Evolutionary conservation across 2,888 invertebrate species (phyloP).

Genomic region (Thymelicus lineola): DNA sequence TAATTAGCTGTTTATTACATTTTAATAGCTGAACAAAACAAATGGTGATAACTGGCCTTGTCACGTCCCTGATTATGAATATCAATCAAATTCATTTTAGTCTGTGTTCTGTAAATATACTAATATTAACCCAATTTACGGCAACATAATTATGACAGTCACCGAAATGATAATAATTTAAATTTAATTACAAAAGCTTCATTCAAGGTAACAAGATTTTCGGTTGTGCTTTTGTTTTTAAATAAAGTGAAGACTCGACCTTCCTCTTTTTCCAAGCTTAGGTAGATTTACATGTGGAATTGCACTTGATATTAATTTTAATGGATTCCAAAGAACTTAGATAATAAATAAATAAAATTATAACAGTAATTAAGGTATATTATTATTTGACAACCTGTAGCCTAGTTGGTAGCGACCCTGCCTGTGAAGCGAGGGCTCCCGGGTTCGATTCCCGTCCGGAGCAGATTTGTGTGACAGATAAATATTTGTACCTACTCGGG

Average conservation of each 20-base stretch:
- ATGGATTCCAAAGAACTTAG: too few relatives aligned
- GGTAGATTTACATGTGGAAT: too few relatives aligned
- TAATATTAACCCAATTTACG: conserved; percentile 55
- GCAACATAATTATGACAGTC: conserved; percentile 56
- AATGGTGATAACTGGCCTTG: conserved; percentile 67
- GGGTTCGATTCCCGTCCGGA: too few relatives aligned
- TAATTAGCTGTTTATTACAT: conserved; percentile 64
- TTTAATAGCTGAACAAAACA: conserved; percentile 61
- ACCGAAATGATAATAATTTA: conserved; percentile 13
- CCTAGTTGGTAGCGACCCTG: too few relatives aligned
- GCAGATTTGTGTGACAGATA: too few relatives aligned
- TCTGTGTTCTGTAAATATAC: conserved; percentile 58
- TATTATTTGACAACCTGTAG: too few relatives aligned
- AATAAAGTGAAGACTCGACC: background rate
- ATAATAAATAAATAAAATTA: too few relatives aligned
- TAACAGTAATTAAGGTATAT: too few relatives aligned
- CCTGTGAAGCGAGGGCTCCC: too few relatives aligned
- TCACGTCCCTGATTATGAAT: conserved; percentile 61
- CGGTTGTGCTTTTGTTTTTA: background rate
- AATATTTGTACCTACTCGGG: too few relatives aligned
- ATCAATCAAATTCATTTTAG: conserved; percentile 66
- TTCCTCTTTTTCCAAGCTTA: background rate
- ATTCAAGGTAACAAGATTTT: background rate
- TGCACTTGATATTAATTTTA: too few relatives aligned
- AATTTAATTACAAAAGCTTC: conserved; percentile 9